These are phyloP conservation scores for Caenorhabditis becei DNA, from an alignment of 2,888 invertebrate genomes.

Conservation along the genomic window DNA sequence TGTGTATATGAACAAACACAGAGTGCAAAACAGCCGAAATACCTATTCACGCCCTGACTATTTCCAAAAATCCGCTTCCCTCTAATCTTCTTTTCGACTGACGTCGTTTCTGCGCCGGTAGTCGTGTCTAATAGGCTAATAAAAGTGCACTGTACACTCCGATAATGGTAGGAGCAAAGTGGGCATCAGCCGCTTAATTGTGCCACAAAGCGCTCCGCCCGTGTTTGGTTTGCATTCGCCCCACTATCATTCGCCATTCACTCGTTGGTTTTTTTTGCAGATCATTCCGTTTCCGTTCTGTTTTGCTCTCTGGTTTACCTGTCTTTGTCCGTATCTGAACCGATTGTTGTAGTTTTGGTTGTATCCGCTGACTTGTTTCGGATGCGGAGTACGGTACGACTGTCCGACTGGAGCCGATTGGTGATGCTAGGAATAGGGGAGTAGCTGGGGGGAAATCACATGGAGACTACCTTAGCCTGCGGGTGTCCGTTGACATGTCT, in stretches of 20 bases:
- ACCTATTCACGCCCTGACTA: too few relatives aligned
- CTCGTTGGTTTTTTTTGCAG: not conserved
- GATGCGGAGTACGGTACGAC: constrained; percentile 17
- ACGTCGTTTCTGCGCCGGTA: constrained; percentile 3
- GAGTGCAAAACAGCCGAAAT: too few relatives aligned
- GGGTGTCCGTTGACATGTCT: constrained; percentile 19
- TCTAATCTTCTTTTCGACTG: constrained; percentile 12
- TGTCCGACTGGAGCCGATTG: constrained; percentile 42
- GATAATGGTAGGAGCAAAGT: constrained; percentile 18
- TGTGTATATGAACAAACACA: too few relatives aligned
- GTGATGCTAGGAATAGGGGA: constrained; percentile 2
- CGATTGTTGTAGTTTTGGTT: not conserved
- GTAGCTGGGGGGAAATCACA: not conserved
- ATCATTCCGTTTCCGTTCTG: not conserved
- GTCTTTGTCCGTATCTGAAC: constrained; percentile 2
- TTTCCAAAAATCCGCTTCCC: not conserved
- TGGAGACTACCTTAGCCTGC: constrained; percentile 8
- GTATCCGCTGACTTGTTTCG: not conserved
- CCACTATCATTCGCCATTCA: constrained; percentile 16
- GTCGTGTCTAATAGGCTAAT: constrained; percentile 41
- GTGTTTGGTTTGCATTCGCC: constrained; percentile 8
- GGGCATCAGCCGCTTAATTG: constrained; percentile 22
- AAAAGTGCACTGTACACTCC: constrained; percentile 34
- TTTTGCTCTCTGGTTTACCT: not conserved
- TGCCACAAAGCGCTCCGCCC: constrained; percentile 17